Evolutionary conservation across 1,140 invertebrate genomes (phyloP).

Genomic region (Drosophila miranda): DNA sequence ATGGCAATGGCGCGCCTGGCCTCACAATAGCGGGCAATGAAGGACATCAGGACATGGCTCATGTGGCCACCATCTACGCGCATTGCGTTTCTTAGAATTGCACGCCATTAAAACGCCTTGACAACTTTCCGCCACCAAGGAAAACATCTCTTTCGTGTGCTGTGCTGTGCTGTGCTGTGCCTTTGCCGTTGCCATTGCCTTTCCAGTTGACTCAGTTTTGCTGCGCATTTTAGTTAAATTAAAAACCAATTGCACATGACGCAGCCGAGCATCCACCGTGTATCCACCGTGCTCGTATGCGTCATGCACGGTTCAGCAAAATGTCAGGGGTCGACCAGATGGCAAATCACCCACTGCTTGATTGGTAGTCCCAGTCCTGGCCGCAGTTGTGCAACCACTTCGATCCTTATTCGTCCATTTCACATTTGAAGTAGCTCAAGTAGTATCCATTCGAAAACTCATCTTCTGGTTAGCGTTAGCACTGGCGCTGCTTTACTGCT

Average conservation of each 20-base stretch:
- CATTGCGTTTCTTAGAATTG: constrained; percentile 65
- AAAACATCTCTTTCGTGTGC: background rate
- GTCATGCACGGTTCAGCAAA: constrained; percentile 27
- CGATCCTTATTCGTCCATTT: no score
- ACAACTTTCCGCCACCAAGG: constrained; percentile 31
- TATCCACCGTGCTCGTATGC: constrained; percentile 27
- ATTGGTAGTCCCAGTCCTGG: no score
- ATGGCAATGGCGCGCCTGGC: constrained; percentile 61
- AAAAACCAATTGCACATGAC: constrained; percentile 70
- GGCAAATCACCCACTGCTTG: no score
- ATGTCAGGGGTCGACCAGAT: constrained; percentile 53
- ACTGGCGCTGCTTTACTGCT: no score
- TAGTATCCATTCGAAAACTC: no score
- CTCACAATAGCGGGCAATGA: constrained; percentile 66
- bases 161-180: background rate
- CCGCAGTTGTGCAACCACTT: no score
- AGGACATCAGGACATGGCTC: constrained; percentile 51
- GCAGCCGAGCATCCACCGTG: constrained; percentile 30
- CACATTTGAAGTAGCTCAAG: no score
- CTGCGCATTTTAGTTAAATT: constrained; percentile 77
- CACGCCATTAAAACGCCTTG: constrained; percentile 72
- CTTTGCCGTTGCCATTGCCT: background rate
- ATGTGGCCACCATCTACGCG: constrained; percentile 29
- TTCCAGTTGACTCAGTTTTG: constrained; percentile 20
- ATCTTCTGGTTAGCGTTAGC: no score